Conservation (phyloP, 1,140 invertebrate species). For the Notospermus geniculatus region DNA sequence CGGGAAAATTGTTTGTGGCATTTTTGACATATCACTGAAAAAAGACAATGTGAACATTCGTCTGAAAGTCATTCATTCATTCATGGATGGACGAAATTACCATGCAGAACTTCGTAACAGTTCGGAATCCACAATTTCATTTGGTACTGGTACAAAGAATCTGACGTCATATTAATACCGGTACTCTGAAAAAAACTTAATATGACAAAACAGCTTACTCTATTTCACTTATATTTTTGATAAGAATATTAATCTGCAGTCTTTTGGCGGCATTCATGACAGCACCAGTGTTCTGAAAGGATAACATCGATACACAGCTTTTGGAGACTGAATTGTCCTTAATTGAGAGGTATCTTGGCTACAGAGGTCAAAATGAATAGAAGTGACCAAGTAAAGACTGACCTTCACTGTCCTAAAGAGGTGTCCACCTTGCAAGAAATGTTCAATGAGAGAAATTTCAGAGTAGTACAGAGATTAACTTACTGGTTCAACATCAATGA, state of each 20-base stretch:
- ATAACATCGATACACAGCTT: background rate
- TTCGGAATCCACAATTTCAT: no score
- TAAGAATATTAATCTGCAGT: slow-evolving; percentile 19
- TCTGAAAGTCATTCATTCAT: no score
- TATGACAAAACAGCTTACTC: background rate
- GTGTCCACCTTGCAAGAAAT: background rate
- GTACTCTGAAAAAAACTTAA: no score
- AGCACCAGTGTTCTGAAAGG: slow-evolving; percentile 18
- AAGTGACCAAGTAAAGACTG: no score
- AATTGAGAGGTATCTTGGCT: no score
- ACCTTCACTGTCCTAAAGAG: background rate
- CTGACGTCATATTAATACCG: no score
- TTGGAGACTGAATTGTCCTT: background rate
- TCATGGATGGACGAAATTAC: no score
- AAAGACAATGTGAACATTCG: background rate
- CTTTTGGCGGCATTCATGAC: slow-evolving; percentile 24
- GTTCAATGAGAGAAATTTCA: background rate
- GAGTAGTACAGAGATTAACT: slow-evolving; percentile 20
- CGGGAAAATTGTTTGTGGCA: no score
- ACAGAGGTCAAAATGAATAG: no score
- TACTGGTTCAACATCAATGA: slow-evolving; percentile 61
- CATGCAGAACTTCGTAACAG: no score
- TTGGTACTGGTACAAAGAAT: no score
- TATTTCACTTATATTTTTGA: slow-evolving; percentile 4
- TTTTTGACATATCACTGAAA: background rate